phyloP scores from a whole-genome alignment of 1,140 invertebrate genomes.

The Rhysida immarginata region DNA sequence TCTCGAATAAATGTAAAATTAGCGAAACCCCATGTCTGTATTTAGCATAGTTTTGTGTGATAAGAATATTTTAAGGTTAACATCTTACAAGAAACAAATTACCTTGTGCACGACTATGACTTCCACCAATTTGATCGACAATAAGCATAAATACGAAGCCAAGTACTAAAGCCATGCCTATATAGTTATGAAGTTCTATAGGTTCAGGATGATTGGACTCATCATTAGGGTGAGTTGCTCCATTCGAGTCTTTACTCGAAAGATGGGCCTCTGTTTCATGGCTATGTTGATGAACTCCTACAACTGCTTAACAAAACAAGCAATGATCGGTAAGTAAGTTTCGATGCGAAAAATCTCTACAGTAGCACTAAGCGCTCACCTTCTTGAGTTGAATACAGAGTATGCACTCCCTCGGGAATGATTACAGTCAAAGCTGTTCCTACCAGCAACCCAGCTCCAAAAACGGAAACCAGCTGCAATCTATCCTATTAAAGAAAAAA shows the following conservation, averaged over 20 bases:
- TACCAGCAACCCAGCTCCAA: conserved; percentile 93
- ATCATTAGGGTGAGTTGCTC: too few relatives aligned
- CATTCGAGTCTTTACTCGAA: too few relatives aligned
- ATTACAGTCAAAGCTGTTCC: conserved; percentile 95
- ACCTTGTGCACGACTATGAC: conserved; percentile 21
- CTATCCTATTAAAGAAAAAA: conserved; percentile 58
- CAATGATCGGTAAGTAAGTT: too few relatives aligned
- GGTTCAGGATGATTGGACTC: not conserved
- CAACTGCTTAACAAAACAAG: not conserved
- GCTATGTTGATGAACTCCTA: not conserved
- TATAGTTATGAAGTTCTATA: conserved; percentile 39
- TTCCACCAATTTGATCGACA: conserved; percentile 61
- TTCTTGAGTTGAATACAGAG: conserved; percentile 41
- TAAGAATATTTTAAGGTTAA: too few relatives aligned
- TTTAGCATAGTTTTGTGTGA: too few relatives aligned
- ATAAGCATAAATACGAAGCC: conserved; percentile 97
- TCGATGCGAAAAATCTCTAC: too few relatives aligned
- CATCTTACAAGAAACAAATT: too few relatives aligned
- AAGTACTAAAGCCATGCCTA: conserved; percentile 57
- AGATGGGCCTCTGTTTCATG: too few relatives aligned
- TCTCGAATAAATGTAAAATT: too few relatives aligned
- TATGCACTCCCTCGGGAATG: conserved; percentile 92
- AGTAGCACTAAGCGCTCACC: too few relatives aligned
- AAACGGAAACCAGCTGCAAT: conserved; percentile 78
- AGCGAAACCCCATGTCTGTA: too few relatives aligned